Conservation (phyloP, 1,140 invertebrate genomes). For the Drosophila rufa region DNA sequence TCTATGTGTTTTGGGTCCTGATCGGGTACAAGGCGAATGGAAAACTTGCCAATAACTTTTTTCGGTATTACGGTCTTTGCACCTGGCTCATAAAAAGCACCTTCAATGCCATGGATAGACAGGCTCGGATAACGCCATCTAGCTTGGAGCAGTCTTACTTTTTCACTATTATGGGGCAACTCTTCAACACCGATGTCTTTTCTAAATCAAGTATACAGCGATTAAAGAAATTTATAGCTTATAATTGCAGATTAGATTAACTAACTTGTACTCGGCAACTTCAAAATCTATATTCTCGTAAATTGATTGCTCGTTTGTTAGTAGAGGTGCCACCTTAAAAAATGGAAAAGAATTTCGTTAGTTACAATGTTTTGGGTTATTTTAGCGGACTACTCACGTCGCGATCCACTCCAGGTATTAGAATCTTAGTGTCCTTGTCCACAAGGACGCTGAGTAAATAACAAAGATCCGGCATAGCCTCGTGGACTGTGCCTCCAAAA, state of each 20-base stretch:
- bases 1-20: constrained; percentile 93
- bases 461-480: constrained; percentile 95
- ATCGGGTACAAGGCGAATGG: constrained; percentile 96
- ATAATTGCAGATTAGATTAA: constrained; percentile 68
- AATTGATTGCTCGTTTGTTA: constrained; percentile 90
- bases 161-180: constrained; percentile 91
- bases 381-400: constrained; percentile 86
- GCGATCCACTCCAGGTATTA: constrained; percentile 92
- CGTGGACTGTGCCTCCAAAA: constrained; percentile 95
- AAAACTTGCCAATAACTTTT: constrained; percentile 98
- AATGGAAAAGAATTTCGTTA: constrained; percentile 8
- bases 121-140: constrained; percentile 96
- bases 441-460: constrained; percentile 93
- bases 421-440: constrained; percentile 93
- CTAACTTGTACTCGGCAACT: constrained; percentile 90
- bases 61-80: constrained; percentile 98
- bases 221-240: constrained; percentile 54
- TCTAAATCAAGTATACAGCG: constrained; percentile 60
- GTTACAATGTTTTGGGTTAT: neutral
- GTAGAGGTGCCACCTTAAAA: constrained; percentile 85
- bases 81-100: constrained; percentile 95
- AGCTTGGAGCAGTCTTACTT: constrained; percentile 93
- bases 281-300: constrained; percentile 97
- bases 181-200: constrained; percentile 89
- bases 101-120: constrained; percentile 95